Base-by-base conservation (phyloP, 35 echinoderm and acorn worm species). In the Lytechinus pictus region DNA sequence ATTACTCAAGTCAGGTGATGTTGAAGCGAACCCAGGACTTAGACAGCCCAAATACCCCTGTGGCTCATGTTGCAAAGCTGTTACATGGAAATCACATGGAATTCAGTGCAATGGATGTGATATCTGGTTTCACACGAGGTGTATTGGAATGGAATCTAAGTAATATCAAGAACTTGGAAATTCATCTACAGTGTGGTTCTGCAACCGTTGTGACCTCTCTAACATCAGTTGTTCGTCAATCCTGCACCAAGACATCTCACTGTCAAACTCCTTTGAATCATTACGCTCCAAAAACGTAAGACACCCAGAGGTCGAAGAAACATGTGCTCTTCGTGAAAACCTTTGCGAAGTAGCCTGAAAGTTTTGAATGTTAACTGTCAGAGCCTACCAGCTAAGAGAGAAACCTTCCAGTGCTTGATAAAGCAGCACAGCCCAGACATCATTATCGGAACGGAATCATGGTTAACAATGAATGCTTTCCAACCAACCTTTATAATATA, bases 141-240 rank as follows among this genome's bases (percentile, higher is more conserved):
- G 87, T 16, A 89, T 89, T 16, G 87, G 87, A n/a, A 93, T 93
- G 92, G 92, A 54, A 28, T 13, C 92, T 57, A 93, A 16, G 27
- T 4, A 54, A 11, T 93, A 16, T 54, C 13, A 21, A 56, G 92
- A 93, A 4, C 12, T 93, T 5, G 92, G 55, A 7, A 93, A 93
- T 10, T 21, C 12, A 16, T 54, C 52, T 55, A 14, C 52, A 28
- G 52, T 93, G 8, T 93, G 92, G 52, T 19, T 93, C 9, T 93
- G 92, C 52, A 54, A 93, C 51, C 52, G 27, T 27, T 93, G 92
- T 56, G 92, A 54, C 27, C 52, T 54, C 10, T 19, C 27, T 10
- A 93, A 93, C n/a, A 55, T 55, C 52, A 55, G 52, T 27, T 9
- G 52, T 27, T 14, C 51, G 14, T 21, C 55, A 16, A 9, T 54